Base-by-base conservation (phyloP, 2,113 vertebrate species). In the Oncorhynchus mykiss region DNA sequence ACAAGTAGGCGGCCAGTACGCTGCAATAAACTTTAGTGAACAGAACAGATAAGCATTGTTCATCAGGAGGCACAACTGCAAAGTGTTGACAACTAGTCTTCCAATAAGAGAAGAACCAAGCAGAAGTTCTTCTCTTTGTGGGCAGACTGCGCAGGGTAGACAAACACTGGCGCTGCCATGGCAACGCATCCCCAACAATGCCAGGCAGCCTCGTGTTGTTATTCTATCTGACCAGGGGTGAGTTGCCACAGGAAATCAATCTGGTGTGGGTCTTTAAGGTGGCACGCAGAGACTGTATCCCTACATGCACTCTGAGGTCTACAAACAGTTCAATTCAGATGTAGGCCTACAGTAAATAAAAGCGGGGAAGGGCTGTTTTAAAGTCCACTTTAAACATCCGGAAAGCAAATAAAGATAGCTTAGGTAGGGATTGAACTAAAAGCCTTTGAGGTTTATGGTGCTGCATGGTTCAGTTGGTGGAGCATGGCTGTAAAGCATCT, bases 81-180 rank as follows among this genome's bases (percentile, higher is more conserved):
- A 45, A 9, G 39, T 3, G 39, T 45, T 45, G 39, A 11, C 39
- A 45, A 12, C 39, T 45, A 45, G 39, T 45, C 39, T 45, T 45
- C 39, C 39, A 45, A 45, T 45, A 3, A 45, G 54, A 57, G 5
- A 45, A 45, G 13, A 16, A 57, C 54, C 54, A 57, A 20, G 54
- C 72, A 84, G 84, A 90, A 82, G 81, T 87, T 45, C 39, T 45
- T 45, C 78, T 82, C 73, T 82, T 76, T 83, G 80, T 82, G 74
- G 82, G 67, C 62, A 70, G 82, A 68, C 62, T 67, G 67, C 39
- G 39, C 72, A 69, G 65, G 71, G 78, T 34, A 72, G 81, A 83
- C 82, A 88, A 89, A 90, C 88, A 90, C 6, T 20, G 18, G n/a
- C 5, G 78, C 72, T 82, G 76, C 87, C 86, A 80, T 89, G 84